Conservation (phyloP, 2,888 invertebrate genomes). For the Augiades crinisus region DNA sequence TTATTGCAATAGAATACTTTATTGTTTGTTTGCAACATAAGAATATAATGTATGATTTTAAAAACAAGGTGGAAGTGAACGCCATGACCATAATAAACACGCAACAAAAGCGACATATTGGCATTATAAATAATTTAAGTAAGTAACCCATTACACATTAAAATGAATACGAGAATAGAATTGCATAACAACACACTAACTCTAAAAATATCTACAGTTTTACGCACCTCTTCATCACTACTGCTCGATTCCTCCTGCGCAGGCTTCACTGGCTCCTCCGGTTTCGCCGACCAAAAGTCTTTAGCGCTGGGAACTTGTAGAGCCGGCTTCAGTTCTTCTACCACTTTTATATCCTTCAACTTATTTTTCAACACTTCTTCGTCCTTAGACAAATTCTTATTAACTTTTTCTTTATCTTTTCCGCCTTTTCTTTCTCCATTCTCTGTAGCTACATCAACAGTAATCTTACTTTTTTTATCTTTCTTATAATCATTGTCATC, state of each 20-base stretch:
- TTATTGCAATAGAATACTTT: too few relatives aligned
- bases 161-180: too few relatives aligned
- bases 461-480: conserved; percentile 32
- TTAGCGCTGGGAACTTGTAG: conserved; percentile 63
- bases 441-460: conserved; percentile 1
- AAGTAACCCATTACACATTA: too few relatives aligned
- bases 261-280: conserved; percentile 32
- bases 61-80: too few relatives aligned
- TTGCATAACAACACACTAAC: too few relatives aligned
- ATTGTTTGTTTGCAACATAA: too few relatives aligned
- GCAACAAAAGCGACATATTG: too few relatives aligned
- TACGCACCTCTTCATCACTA: conserved; percentile 70
- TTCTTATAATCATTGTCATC: conserved; percentile 35
- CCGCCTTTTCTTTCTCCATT: conserved; percentile 24
- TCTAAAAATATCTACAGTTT: neutral
- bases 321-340: conserved; percentile 50
- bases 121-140: too few relatives aligned
- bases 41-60: too few relatives aligned
- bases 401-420: conserved; percentile 25
- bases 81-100: too few relatives aligned
- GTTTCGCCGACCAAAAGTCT: conserved; percentile 57
- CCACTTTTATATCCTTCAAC: conserved; percentile 39
- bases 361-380: conserved; percentile 33
- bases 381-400: conserved; percentile 29
- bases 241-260: conserved; percentile 54